Conservation (phyloP, 2,888 invertebrate genomes). For the Xestoiulus laeticollis region DNA sequence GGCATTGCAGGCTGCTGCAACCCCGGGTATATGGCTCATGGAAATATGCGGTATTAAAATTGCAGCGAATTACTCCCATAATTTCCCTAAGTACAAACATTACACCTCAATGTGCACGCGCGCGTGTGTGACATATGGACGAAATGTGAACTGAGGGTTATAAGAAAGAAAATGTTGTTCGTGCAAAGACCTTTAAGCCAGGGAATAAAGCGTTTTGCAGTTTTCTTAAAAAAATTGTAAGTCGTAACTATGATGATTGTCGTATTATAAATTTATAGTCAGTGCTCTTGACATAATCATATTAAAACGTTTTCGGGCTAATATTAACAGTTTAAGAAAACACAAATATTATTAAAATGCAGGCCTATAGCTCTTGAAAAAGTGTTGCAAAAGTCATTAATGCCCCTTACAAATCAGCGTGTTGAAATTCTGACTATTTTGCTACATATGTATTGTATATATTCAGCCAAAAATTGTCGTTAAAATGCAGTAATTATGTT, state of each 20-base stretch:
- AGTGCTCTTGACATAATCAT: no score
- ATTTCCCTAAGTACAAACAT: constrained; percentile 33
- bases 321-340: no score
- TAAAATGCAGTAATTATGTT: no score
- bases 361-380: no score
- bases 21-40: neutral
- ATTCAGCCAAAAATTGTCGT: no score
- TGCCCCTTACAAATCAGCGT: no score
- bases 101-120: constrained; percentile 29
- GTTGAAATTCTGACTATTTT: no score
- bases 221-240: neutral
- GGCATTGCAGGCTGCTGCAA: constrained; percentile 15
- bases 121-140: constrained; percentile 1
- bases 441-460: no score
- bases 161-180: neutral
- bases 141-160: neutral
- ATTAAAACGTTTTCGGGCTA: no score
- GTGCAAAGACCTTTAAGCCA: neutral
- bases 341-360: no score
- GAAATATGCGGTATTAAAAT: constrained; percentile 37
- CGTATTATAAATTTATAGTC: neutral
- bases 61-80: constrained; percentile 13
- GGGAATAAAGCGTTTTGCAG: neutral
- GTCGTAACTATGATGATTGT: neutral
- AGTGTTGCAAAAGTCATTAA: no score